Evolutionary conservation across 2,888 invertebrate species (phyloP).

Genomic region (Philereme transversata): DNA sequence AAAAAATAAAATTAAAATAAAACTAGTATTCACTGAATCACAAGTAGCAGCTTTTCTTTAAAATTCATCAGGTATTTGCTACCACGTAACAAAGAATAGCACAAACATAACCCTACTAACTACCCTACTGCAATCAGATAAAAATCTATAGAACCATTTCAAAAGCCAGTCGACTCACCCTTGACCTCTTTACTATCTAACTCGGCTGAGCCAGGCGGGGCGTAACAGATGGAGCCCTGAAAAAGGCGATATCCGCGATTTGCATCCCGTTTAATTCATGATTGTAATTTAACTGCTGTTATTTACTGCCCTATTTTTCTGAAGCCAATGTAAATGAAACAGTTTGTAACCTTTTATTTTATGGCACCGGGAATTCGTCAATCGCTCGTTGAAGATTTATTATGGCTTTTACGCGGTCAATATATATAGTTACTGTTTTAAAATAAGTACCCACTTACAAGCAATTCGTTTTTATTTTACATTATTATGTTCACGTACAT

Average conservation of each 20-base stretch:
- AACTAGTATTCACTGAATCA: no score
- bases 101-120: no score
- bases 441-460: no score
- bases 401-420: no score
- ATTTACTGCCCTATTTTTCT: slow-evolving; percentile 39
- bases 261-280: slow-evolving; percentile 40
- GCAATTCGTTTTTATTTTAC: no score
- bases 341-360: slow-evolving; percentile 31
- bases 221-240: slow-evolving; percentile 32
- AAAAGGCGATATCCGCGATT: slow-evolving; percentile 32
- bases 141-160: slow-evolving; percentile 4
- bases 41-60: no score
- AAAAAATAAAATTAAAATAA: no score
- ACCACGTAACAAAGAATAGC: no score
- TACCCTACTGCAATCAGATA: no score
- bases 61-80: no score
- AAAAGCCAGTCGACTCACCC: slow-evolving; percentile 9
- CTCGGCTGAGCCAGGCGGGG: slow-evolving; percentile 9
- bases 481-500: no score
- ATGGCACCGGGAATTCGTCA: slow-evolving; percentile 20
- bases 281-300: slow-evolving; percentile 39
- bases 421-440: no score
- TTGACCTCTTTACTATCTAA: slow-evolving; percentile 31
- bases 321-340: slow-evolving; percentile 32
- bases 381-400: slow-evolving; percentile 21